phyloP scores from a whole-genome alignment of 2,797 vertebrate genomes.

The Denticeps clupeoides region DNA sequence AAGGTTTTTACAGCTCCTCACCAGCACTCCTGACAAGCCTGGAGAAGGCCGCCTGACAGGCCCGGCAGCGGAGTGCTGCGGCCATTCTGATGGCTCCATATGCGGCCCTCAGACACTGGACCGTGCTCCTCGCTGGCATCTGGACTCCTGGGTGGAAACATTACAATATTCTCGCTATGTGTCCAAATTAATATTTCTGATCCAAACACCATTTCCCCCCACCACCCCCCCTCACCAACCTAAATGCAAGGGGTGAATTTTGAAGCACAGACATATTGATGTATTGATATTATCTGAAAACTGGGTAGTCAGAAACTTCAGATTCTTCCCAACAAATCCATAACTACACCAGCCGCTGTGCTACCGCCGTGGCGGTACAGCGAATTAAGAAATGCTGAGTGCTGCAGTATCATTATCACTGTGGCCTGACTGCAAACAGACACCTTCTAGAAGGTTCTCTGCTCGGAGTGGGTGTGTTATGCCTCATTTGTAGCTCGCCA shows the following conservation, averaged over 20 bases:
- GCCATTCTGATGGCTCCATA: conserved; percentile 51
- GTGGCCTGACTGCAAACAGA: conserved; percentile 26
- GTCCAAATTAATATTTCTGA: too few relatives aligned
- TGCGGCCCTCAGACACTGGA: conserved; percentile 27
- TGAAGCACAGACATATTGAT: too few relatives aligned
- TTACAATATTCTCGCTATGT: too few relatives aligned
- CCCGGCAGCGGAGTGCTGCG: conserved; percentile 53
- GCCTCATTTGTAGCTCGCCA: too few relatives aligned
- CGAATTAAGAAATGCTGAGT: conserved; percentile 44
- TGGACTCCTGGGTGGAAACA: too few relatives aligned
- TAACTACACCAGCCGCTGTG: conserved; percentile 57
- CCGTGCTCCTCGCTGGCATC: conserved; percentile 3
- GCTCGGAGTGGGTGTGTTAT: too few relatives aligned
- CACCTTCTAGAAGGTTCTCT: too few relatives aligned
- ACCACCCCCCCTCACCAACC: too few relatives aligned
- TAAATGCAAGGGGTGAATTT: too few relatives aligned
- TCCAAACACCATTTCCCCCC: too few relatives aligned
- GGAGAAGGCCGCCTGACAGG: conserved; percentile 66
- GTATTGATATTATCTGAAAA: too few relatives aligned
- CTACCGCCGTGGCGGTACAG: conserved; percentile 28
- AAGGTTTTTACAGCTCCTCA: conserved; percentile 69
- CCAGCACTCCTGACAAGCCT: conserved; percentile 65
- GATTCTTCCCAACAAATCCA: conserved; percentile 54
- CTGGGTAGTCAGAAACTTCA: too few relatives aligned
- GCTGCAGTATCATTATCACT: conserved; percentile 38